A percentile compares a stretch with the other conserved stretches of the same genome.
These are phyloP conservation scores for Rhizomys pruinosus DNA, from an alignment of 2,113 vertebrate species.

Conservation along the genomic window DNA sequence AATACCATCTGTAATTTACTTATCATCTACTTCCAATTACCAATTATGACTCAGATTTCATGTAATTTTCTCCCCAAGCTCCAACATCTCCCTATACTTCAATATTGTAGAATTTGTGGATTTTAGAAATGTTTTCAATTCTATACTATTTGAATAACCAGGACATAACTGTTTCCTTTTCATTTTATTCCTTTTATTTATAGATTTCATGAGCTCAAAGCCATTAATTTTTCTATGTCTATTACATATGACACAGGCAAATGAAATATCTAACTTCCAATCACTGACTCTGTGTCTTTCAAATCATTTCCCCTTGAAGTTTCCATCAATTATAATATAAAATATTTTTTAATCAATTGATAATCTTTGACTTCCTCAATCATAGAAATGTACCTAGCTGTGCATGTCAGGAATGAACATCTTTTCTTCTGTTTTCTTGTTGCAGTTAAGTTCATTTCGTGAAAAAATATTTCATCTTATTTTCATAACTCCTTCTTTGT, in stretches of 20 bases:
- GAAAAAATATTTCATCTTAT: neutral
- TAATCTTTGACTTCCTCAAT: neutral
- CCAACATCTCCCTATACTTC: neutral
- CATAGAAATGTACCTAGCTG: neutral
- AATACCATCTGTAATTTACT: neutral
- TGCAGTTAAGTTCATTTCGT: neutral
- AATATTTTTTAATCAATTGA: neutral
- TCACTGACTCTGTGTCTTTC: neutral
- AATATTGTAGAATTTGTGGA: neutral
- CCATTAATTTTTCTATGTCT: neutral
- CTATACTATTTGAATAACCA: neutral
- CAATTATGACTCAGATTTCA: neutral
- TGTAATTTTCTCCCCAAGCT: neutral
- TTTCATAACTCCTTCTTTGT: constrained; percentile 6
- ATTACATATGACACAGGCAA: neutral
- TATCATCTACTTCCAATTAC: neutral
- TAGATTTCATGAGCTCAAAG: neutral
- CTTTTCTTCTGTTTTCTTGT: neutral
- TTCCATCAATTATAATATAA: neutral
- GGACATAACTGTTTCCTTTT: neutral
- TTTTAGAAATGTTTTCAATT: neutral
- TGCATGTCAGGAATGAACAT: neutral
- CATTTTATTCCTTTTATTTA: neutral
- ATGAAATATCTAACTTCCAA: neutral
- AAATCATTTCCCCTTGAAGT: neutral